These are phyloP conservation scores for Neodiprion lecontei DNA, from an alignment of 1,140 invertebrate species.

Conservation along the genomic window DNA sequence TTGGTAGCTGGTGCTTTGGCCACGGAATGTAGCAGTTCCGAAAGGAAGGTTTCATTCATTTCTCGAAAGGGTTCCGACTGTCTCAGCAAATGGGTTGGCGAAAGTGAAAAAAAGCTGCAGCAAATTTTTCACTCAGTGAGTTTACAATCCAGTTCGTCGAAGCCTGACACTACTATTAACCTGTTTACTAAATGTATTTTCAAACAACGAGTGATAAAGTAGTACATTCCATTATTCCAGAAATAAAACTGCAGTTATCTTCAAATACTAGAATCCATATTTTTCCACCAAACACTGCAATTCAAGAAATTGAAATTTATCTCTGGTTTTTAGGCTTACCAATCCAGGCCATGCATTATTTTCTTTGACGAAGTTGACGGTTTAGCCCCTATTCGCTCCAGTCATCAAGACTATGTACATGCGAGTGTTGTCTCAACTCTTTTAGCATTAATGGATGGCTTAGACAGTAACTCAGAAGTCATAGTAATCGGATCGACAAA, in stretches of 20 bases:
- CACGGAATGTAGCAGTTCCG: slow-evolving; percentile 59
- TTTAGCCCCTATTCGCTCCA: slow-evolving; percentile 70
- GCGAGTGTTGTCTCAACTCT: slow-evolving; percentile 67
- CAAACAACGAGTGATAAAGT: slow-evolving; percentile 27
- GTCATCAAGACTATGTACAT: slow-evolving; percentile 72
- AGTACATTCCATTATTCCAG: slow-evolving; percentile 20
- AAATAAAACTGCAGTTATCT: not conserved
- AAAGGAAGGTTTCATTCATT: slow-evolving; percentile 63
- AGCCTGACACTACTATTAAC: slow-evolving; percentile 17
- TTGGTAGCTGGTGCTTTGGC: slow-evolving; percentile 63
- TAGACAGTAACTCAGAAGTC: slow-evolving; percentile 68
- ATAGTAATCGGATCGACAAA: slow-evolving; percentile 81
- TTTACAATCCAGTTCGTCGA: not conserved
- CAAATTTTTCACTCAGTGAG: slow-evolving; percentile 59
- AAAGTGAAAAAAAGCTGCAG: slow-evolving; percentile 63
- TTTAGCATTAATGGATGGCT: slow-evolving; percentile 77
- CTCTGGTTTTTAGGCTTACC: slow-evolving; percentile 63
- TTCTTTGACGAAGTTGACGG: slow-evolving; percentile 83
- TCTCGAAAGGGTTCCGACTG: slow-evolving; percentile 64
- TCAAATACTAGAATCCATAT: not conserved
- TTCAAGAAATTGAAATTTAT: slow-evolving; percentile 1
- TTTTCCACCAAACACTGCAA: slow-evolving; percentile 24
- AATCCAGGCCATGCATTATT: slow-evolving; percentile 75
- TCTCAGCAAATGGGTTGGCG: slow-evolving; percentile 65
- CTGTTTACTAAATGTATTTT: slow-evolving; percentile 27